These are phyloP conservation scores for Telmatochromis sp. DNA, from an alignment of 2,113 vertebrate species.

Conservation along the genomic window DNA sequence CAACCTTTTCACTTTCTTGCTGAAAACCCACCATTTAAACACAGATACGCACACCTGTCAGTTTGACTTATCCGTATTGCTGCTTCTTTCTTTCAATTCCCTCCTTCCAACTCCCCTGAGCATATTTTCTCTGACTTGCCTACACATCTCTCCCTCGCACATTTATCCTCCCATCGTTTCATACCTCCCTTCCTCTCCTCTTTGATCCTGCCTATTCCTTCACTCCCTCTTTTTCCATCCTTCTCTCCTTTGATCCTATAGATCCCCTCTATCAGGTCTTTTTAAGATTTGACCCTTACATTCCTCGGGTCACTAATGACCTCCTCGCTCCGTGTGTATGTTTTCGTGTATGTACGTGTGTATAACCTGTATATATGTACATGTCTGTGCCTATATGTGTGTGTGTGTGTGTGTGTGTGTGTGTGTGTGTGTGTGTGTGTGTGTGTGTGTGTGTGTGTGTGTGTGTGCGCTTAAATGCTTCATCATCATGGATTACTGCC, in stretches of 20 bases:
- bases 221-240: slow-evolving; percentile 43
- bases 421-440: neutral
- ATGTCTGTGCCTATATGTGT: neutral
- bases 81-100: neutral
- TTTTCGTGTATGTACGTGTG: slow-evolving; percentile 14
- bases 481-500: slow-evolving; percentile 41
- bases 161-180: slow-evolving; percentile 32
- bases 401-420: neutral
- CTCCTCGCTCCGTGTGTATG: slow-evolving; percentile 7
- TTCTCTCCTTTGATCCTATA: slow-evolving; percentile 58
- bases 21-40: slow-evolving; percentile 12
- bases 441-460: neutral
- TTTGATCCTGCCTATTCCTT: slow-evolving; percentile 48
- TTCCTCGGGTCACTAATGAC: slow-evolving; percentile 64
- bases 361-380: slow-evolving; percentile 33
- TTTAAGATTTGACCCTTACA: slow-evolving; percentile 67
- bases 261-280: slow-evolving; percentile 65
- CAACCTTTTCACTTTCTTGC: slow-evolving; percentile 51
- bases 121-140: neutral
- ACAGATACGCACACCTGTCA: slow-evolving; percentile 37
- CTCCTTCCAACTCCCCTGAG: neutral
- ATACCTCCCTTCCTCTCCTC: slow-evolving; percentile 2
- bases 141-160: slow-evolving; percentile 2
- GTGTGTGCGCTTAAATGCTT: slow-evolving; percentile 22
- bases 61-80: slow-evolving; percentile 49